phyloP scores from a whole-genome alignment of 2,113 vertebrate genomes.

The Mustela lutreola region DNA sequence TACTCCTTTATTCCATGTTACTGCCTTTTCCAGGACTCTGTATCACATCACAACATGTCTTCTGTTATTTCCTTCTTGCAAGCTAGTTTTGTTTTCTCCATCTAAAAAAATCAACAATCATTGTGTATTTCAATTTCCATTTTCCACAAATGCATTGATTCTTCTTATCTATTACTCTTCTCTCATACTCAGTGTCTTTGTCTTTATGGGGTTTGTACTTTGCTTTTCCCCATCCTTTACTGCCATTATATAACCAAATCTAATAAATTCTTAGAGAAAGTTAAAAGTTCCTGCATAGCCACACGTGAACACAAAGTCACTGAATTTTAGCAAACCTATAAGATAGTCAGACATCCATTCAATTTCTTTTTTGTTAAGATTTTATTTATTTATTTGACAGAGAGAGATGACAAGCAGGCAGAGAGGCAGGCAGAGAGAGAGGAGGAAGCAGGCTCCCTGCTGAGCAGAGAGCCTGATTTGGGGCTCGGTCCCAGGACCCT shows the following conservation, averaged over 20 bases:
- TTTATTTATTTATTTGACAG: too few species aligned
- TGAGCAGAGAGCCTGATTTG: too few species aligned
- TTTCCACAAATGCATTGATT: background rate
- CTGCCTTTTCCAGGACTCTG: background rate
- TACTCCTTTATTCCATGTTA: background rate
- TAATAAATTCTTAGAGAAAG: background rate
- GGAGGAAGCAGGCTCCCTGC: too few species aligned
- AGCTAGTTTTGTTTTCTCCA: background rate
- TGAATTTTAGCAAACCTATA: background rate
- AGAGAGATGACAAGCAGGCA: too few species aligned
- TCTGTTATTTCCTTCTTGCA: background rate
- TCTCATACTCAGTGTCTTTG: background rate
- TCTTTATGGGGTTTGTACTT: background rate
- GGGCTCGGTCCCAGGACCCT: too few species aligned
- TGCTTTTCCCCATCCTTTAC: background rate
- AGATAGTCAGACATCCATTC: background rate
- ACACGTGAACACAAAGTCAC: fast-evolving
- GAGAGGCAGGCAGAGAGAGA: too few species aligned
- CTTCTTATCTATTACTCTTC: background rate
- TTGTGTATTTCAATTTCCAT: background rate
- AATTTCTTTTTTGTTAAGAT: too few species aligned
- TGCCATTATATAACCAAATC: background rate
- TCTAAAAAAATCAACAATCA: background rate
- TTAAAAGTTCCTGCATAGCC: background rate
- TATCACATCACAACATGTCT: too few species aligned